Evolutionary conservation across 1,140 invertebrate species (phyloP).

Genomic region (Galendromus occidentalis): DNA sequence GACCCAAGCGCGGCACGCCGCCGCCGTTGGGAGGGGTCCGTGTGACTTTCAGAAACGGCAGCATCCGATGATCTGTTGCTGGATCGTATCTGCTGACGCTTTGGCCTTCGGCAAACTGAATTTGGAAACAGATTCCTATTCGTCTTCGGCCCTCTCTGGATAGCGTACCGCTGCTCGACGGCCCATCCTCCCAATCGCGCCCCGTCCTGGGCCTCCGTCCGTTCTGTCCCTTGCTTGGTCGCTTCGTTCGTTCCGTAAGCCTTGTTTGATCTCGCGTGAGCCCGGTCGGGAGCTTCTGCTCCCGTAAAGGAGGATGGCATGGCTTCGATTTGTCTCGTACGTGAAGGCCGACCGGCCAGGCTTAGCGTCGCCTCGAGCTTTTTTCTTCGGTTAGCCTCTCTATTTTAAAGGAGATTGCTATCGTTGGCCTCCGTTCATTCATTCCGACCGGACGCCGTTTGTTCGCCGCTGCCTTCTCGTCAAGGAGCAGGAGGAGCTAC

Average conservation of each 20-base stretch:
- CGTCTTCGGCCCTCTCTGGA: background rate
- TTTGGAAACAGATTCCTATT: slow-evolving; percentile 10
- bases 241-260: no score
- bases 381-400: background rate
- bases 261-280: no score
- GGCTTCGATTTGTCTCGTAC: slow-evolving; percentile 9
- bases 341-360: slow-evolving; percentile 8
- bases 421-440: background rate
- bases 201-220: no score
- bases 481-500: background rate
- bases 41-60: no score
- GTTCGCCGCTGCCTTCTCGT: background rate
- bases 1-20: no score
- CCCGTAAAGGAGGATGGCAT: background rate
- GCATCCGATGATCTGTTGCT: no score
- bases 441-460: background rate
- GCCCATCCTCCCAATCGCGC: no score
- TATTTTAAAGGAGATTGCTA: slow-evolving; percentile 10
- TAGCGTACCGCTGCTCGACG: background rate
- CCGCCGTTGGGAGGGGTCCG: no score
- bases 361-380: no score
- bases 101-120: background rate
- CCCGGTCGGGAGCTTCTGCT: no score
- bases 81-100: no score
- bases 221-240: no score